These are phyloP conservation scores for Drosophila lacertosa DNA, from an alignment of 1,140 invertebrate species.

Conservation along the genomic window DNA sequence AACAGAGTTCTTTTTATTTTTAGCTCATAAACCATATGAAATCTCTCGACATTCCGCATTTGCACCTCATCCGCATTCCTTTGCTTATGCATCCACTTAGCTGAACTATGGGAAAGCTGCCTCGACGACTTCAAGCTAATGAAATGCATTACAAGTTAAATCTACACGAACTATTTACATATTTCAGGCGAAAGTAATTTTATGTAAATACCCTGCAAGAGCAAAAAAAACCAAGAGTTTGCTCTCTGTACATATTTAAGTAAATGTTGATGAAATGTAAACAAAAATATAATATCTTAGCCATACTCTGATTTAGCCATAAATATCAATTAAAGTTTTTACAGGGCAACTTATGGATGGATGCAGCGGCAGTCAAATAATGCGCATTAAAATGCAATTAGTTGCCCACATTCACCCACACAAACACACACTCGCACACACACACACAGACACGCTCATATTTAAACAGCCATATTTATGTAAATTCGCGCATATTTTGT, in stretches of 20 bases:
- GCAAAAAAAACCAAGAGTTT: not conserved
- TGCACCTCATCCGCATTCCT: not conserved
- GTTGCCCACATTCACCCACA: constrained; percentile 34
- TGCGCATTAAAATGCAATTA: constrained; percentile 75
- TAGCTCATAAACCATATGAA: no score
- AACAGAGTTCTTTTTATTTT: not conserved
- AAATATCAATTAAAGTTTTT: no score
- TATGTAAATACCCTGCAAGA: constrained; percentile 44
- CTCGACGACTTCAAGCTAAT: constrained; percentile 39
- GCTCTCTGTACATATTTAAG: no score
- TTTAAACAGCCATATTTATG: constrained; percentile 11
- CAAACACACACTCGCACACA: not conserved
- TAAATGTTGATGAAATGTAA: not conserved
- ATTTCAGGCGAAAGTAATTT: constrained; percentile 43
- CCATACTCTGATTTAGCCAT: no score
- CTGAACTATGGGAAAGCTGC: not conserved
- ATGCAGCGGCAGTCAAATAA: constrained; percentile 52
- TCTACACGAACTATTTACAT: constrained; percentile 49
- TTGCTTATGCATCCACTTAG: not conserved
- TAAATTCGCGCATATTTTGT: constrained; percentile 32
- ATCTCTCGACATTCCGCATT: not conserved
- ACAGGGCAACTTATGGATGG: constrained; percentile 3
- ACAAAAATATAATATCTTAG: not conserved
- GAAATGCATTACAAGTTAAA: constrained; percentile 57
- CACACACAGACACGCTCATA: not conserved